A percentile compares a stretch with the other conserved stretches of the same genome.
Conservation (phyloP, 2,888 invertebrate genomes). For the Pammene aurita region DNA sequence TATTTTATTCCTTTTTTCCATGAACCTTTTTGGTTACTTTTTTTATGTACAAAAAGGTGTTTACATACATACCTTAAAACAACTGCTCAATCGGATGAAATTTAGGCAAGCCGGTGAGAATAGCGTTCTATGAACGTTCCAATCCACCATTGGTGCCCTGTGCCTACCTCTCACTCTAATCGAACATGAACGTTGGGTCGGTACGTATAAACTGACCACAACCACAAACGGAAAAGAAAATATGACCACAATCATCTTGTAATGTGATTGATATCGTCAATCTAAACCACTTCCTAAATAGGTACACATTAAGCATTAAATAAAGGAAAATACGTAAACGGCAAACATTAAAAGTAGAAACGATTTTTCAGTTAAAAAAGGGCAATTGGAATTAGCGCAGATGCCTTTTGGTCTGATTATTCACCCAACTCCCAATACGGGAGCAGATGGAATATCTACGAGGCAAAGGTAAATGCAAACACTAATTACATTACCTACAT, state of each 20-base stretch:
- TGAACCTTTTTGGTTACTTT: no score
- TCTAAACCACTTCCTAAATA: slow-evolving; percentile 17
- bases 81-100: no score
- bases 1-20: no score
- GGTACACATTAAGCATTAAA: slow-evolving; percentile 3
- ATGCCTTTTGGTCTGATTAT: neutral
- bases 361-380: neutral
- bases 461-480: no score
- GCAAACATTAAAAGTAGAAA: neutral
- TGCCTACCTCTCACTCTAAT: neutral
- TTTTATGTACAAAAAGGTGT: no score
- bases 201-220: slow-evolving; percentile 17
- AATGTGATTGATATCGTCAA: slow-evolving; percentile 2
- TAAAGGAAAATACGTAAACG: neutral
- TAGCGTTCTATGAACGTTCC: no score
- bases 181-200: neutral
- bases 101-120: no score
- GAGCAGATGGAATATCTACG: neutral
- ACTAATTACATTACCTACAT: no score
- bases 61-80: no score
- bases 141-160: no score
- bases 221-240: slow-evolving; percentile 33
- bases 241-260: slow-evolving; percentile 20
- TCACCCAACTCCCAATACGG: neutral
- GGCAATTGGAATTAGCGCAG: neutral